Conservation (phyloP, 2,797 vertebrate species). For the Poecilia gillii region DNA sequence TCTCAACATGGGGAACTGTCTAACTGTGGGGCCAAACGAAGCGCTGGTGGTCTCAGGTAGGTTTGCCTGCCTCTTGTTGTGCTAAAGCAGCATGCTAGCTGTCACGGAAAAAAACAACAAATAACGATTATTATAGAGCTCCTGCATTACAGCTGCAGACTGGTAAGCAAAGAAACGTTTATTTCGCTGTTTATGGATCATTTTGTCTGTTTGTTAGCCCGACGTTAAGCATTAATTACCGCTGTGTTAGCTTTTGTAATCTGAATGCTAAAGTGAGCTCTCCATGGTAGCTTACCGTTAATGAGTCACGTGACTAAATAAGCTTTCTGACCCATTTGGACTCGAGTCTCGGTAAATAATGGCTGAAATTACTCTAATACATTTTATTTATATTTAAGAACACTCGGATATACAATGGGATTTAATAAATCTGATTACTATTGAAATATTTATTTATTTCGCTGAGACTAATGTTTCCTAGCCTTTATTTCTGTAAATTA, state of each 20-base stretch:
- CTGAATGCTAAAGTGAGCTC: not conserved
- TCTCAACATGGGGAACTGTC: slow-evolving; percentile 87
- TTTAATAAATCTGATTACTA: not conserved
- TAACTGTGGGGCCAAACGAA: slow-evolving; percentile 93
- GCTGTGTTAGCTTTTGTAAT: not conserved
- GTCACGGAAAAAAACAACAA: not conserved
- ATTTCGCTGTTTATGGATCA: not conserved
- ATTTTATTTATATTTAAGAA: not conserved
- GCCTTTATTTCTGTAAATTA: not conserved
- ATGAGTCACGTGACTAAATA: not conserved
- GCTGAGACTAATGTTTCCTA: not conserved
- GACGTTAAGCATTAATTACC: not conserved
- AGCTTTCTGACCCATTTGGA: too few relatives aligned
- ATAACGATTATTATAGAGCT: not conserved
- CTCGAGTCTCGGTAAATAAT: not conserved
- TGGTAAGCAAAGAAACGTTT: not conserved
- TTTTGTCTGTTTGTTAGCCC: not conserved
- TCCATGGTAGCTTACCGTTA: not conserved
- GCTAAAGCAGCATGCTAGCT: slow-evolving; percentile 10
- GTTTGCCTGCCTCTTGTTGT: slow-evolving; percentile 21
- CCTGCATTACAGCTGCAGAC: not conserved
- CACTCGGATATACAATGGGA: not conserved
- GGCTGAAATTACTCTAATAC: not conserved
- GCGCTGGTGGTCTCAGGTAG: slow-evolving; percentile 94
- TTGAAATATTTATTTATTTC: not conserved